Conservation (phyloP, 2,113 vertebrate genomes). For the Galbula dea region DNA sequence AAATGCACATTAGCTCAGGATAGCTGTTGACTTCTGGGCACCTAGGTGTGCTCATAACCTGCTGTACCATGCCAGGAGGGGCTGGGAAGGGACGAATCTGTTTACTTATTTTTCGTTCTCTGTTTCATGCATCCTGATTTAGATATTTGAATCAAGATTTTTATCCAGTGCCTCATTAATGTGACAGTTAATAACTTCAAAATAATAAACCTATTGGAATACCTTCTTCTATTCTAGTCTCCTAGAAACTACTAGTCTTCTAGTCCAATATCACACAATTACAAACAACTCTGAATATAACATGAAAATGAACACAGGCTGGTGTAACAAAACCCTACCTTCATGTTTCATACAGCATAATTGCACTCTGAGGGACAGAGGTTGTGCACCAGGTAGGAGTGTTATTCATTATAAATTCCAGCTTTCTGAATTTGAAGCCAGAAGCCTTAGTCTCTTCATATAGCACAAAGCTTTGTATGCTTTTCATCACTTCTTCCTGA, state of each 20-base stretch:
- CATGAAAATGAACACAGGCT: neutral
- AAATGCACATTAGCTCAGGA: neutral
- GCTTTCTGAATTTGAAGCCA: neutral
- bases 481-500: neutral
- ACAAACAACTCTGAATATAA: neutral
- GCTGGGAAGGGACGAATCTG: neutral
- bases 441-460: neutral
- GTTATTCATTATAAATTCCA: neutral
- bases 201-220: neutral
- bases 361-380: neutral
- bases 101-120: neutral
- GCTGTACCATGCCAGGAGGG: neutral
- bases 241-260: neutral
- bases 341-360: neutral
- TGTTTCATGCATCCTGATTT: neutral
- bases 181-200: neutral
- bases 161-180: neutral
- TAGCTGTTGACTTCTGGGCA: neutral
- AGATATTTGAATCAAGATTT: neutral
- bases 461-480: neutral
- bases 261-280: rapidly evolving
- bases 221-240: neutral
- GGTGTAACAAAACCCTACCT: neutral
- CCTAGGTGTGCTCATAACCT: neutral
- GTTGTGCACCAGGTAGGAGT: neutral